Percentiles rank a stretch among this genome's conserved stretches.
Evolutionary conservation across 2,888 invertebrate species (phyloP).

Genomic region (Homarus gammarus): DNA sequence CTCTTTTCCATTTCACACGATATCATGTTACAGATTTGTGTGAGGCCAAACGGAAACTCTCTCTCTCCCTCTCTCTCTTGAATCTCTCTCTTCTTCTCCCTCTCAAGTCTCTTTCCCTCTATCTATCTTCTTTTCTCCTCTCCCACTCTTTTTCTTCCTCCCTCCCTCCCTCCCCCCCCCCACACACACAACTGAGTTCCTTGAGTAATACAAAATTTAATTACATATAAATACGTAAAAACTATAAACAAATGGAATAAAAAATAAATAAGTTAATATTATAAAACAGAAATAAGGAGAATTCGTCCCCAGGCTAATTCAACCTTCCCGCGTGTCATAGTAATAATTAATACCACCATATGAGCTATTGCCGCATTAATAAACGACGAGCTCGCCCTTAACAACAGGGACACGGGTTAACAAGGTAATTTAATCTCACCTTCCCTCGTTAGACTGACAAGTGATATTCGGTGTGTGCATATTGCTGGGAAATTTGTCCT

Average conservation of each 20-base stretch:
- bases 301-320: too few species aligned
- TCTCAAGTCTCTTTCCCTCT: neutral
- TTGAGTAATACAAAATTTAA: too few species aligned
- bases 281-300: too few species aligned
- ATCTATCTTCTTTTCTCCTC: neutral
- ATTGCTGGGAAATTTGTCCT: neutral
- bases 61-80: slow-evolving; percentile 9
- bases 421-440: neutral
- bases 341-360: too few species aligned
- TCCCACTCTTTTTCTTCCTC: neutral
- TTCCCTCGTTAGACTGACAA: neutral
- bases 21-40: neutral
- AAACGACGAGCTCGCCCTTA: too few species aligned
- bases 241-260: too few species aligned
- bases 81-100: slow-evolving; percentile 11
- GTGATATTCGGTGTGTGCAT: neutral
- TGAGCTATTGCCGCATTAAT: too few species aligned
- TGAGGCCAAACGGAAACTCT: neutral
- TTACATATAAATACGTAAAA: too few species aligned
- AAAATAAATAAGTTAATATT: too few species aligned
- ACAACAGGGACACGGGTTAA: neutral
- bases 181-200: too few species aligned
- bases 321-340: too few species aligned
- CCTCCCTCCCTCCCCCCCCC: neutral
- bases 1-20: slow-evolving; percentile 4